These are phyloP conservation scores for Trypoxylon attenuatum DNA, from an alignment of 2,888 invertebrate genomes.

Conservation along the genomic window DNA sequence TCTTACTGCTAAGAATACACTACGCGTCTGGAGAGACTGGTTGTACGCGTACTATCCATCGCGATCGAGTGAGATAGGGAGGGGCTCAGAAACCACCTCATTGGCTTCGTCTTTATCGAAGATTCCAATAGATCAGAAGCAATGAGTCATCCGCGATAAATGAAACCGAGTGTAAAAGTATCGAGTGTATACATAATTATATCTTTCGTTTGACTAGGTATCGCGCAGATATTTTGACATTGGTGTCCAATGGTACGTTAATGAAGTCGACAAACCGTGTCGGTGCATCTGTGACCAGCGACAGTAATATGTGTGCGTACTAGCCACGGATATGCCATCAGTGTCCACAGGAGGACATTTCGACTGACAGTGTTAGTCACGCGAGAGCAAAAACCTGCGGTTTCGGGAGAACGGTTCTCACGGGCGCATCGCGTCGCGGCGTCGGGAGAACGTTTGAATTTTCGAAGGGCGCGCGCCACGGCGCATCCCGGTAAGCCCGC, in stretches of 20 bases:
- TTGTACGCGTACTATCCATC: neutral
- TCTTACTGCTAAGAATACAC: constrained; percentile 22
- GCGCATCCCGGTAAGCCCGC: neutral
- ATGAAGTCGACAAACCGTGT: neutral
- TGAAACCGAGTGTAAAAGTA: neutral
- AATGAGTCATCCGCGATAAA: constrained; percentile 34
- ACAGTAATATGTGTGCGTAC: constrained; percentile 22
- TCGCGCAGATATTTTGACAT: constrained; percentile 15
- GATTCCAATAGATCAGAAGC: neutral
- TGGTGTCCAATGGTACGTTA: neutral
- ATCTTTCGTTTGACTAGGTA: constrained; percentile 3
- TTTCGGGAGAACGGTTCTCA: neutral
- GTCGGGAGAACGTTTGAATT: constrained; percentile 24
- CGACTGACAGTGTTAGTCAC: too few species aligned
- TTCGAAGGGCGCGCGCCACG: constrained; percentile 3
- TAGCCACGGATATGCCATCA: neutral
- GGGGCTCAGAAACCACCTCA: too few species aligned
- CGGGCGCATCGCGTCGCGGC: constrained; percentile 4
- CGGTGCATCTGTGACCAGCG: constrained; percentile 10
- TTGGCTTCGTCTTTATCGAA: constrained; percentile 1
- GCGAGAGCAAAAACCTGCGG: constrained; percentile 5
- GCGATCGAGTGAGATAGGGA: too few species aligned
- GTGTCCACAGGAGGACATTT: neutral
- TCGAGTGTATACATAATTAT: neutral
- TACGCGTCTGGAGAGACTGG: neutral